Base-by-base conservation (phyloP, 2,797 vertebrate species). In the Pipistrellus nathusii region DNA sequence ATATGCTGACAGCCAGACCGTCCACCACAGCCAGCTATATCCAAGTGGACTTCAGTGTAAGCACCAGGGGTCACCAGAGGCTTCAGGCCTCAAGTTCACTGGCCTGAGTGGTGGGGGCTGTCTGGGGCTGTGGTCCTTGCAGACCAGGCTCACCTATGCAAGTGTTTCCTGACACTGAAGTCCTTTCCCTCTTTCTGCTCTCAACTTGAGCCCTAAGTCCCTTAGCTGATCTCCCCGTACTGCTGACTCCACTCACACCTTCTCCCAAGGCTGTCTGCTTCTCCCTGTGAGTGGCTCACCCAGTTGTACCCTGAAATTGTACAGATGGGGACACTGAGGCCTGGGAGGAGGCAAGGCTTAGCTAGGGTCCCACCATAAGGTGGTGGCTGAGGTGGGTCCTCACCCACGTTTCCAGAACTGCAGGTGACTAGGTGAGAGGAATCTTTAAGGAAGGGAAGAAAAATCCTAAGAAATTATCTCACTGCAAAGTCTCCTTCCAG, bases 31-130 rank as follows among this genome's bases (percentile, higher is more conserved):
- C 83, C 41, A 55, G 11, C 15, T 95, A 93, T 21, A 94, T 97
- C 35, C 87, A 87, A 75, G 90, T 98, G 87, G 90, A 92, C 91
- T 94, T 98, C 32, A 88, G 32, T 30, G 98, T 98, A 93, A 96
- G 98, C 13, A 5, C 46, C 0, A 1, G 38, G 10, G 71, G 23
- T 53, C 44, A 3, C 17, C 8, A 0, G n/a, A 6, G 1, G 30
- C 0, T 8, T 27, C 75, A 17, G 10, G 10, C 14, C 83, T 44
- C 15, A 25, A 84, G 44, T 27, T 94, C 35, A 17, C 32, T 1
- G 14, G 17, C 41, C 6, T 30, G 38, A 62, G 55, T 13, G 27
- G 14, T 5, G 68, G 6, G 30, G 15, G 25, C 71, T 81, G 35
- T 51, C 23, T 41, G 44, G 41, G 35, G 21, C 20, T 35, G 14